A percentile compares a stretch with the other conserved stretches of the same genome.
Evolutionary conservation across 2,888 invertebrate species (phyloP).

Genomic region (Elegia similella): DNA sequence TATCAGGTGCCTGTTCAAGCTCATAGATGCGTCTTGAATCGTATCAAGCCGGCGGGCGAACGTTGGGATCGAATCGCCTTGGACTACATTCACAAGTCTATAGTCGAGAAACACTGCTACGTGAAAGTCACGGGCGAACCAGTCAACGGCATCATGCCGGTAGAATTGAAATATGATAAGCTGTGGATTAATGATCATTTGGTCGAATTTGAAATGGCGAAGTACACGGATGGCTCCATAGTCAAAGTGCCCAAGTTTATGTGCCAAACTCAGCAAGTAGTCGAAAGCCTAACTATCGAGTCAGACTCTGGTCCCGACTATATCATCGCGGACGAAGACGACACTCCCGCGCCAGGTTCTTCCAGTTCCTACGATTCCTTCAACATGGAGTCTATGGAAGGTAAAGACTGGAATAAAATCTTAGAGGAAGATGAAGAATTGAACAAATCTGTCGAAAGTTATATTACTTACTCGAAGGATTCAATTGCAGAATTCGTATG

Average conservation of each 20-base stretch:
- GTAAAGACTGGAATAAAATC: constrained; percentile 55
- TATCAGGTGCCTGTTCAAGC: constrained; percentile 85
- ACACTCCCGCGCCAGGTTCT: constrained; percentile 30
- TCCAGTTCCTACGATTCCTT: constrained; percentile 41
- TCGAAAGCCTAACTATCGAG: constrained; percentile 30
- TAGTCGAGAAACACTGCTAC: constrained; percentile 81
- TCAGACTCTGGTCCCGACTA: constrained; percentile 59
- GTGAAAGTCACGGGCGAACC: constrained; percentile 67
- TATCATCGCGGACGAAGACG: constrained; percentile 47
- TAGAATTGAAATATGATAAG: constrained; percentile 61
- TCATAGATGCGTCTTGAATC: constrained; percentile 79
- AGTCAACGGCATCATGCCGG: constrained; percentile 49
- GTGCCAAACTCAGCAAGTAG: constrained; percentile 11
- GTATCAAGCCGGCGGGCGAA: constrained; percentile 50
- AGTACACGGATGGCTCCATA: constrained; percentile 57
- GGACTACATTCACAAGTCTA: constrained; percentile 82
- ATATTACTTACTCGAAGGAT: constrained; percentile 41
- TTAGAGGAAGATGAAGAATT: constrained; percentile 51
- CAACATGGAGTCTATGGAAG: constrained; percentile 38
- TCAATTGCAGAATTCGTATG: constrained; percentile 49
- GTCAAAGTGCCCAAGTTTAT: constrained; percentile 48
- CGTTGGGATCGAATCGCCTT: constrained; percentile 78
- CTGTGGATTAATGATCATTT: constrained; percentile 72
- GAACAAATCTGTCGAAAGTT: constrained; percentile 31
- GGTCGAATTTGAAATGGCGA: constrained; percentile 68